Conservation (phyloP, 2,797 vertebrate genomes). For the Merluccius polli region DNA sequence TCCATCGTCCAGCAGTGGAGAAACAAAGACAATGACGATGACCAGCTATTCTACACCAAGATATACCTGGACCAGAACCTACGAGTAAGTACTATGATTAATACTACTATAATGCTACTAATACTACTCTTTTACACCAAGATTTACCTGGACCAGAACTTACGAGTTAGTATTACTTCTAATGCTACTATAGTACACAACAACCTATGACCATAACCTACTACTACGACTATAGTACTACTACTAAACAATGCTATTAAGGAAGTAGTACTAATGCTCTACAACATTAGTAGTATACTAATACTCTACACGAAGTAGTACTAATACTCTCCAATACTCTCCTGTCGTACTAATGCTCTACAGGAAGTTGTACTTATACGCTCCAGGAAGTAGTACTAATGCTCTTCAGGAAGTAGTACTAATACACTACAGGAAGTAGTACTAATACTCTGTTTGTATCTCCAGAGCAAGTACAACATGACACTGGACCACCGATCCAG, state of each 20-base stretch:
- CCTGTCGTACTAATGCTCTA: not conserved
- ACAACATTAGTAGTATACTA: too few relatives aligned
- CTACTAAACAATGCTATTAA: not conserved
- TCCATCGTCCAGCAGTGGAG: slow-evolving; percentile 81
- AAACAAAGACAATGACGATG: slow-evolving; percentile 80
- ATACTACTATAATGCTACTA: slow-evolving; percentile 20
- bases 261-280: too few relatives aligned
- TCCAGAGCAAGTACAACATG: slow-evolving; percentile 80
- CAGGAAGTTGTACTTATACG: not conserved
- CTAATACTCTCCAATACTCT: not conserved
- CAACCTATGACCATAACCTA: slow-evolving; percentile 74
- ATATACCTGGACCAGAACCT: slow-evolving; percentile 81
- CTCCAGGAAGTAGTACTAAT: not conserved
- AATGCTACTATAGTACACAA: slow-evolving; percentile 50
- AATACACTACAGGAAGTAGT: not conserved
- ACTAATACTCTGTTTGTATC: slow-evolving; percentile 61
- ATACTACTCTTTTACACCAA: slow-evolving; percentile 10
- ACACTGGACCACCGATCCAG: slow-evolving; percentile 81
- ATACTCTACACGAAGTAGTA: not conserved
- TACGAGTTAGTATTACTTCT: slow-evolving; percentile 37
- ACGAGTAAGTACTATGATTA: slow-evolving; percentile 62
- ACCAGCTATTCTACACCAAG: slow-evolving; percentile 85
- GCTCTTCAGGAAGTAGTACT: not conserved
- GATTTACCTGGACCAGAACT: slow-evolving; percentile 69
- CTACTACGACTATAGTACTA: slow-evolving; percentile 69